These are phyloP conservation scores for Prolemur simus DNA, from an alignment of 2,113 vertebrate genomes.

Conservation along the genomic window DNA sequence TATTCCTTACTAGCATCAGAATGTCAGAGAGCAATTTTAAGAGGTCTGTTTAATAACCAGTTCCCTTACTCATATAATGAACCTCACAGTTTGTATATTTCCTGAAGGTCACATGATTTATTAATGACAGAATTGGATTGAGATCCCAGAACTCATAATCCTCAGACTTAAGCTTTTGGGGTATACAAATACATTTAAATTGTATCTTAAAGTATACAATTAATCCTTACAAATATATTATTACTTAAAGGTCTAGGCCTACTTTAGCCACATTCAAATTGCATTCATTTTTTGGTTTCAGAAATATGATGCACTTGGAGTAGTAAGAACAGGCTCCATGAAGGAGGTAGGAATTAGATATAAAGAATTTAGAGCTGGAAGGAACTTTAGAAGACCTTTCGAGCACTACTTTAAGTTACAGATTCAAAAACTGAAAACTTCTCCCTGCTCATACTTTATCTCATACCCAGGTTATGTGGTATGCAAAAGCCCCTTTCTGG, in stretches of 20 bases:
- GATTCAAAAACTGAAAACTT: neutral
- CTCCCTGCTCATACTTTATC: neutral
- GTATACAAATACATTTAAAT: neutral
- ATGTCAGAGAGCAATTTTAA: conserved; percentile 38
- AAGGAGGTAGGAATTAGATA: conserved; percentile 47
- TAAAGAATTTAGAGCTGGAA: conserved; percentile 36
- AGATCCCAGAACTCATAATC: conserved; percentile 18
- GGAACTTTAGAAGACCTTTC: neutral
- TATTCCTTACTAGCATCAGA: conserved; percentile 32
- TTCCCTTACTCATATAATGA: conserved; percentile 18
- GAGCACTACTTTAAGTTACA: neutral
- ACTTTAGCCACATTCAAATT: conserved; percentile 36
- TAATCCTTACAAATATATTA: neutral
- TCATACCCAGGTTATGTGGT: neutral
- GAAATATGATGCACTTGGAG: conserved; percentile 52
- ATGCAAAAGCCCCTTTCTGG: neutral
- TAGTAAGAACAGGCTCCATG: conserved; percentile 46
- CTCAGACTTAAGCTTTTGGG: neutral
- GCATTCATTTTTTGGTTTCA: conserved; percentile 57
- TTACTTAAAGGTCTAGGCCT: conserved; percentile 30
- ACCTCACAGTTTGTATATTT: neutral
- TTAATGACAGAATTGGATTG: neutral
- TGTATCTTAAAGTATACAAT: neutral
- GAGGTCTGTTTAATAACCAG: conserved; percentile 9
- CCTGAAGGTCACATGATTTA: neutral